Evolutionary conservation across 2,888 invertebrate species (phyloP), one percentile per base, ranked within the genome.

Genomic region (Lamellibrachia satsuma): DNA sequence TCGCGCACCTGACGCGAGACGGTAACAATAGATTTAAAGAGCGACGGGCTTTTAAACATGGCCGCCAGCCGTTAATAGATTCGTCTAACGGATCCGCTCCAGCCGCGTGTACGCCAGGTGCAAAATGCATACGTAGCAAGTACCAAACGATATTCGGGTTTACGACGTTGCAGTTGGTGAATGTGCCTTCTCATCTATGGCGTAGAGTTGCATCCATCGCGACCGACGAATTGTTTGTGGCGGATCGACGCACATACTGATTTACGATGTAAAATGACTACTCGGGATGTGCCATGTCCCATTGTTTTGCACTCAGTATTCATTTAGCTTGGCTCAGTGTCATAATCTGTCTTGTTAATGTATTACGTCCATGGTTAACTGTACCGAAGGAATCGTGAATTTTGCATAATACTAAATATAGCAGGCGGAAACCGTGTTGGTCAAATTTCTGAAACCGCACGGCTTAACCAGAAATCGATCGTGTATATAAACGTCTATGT

Each of bases 61-160:
- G 75, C 75, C 75, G 75, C 75, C 75, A 22, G 22, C 75, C 75
- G 75, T 75, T 75, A 75, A 75, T 75, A 75, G 75, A 75, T 75
- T 75, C 75, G 75, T 75, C 75, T 15, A 75, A 75, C 75, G 75
- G 75, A 75, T 75, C 75, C 22, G 75, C 15, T 75, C 75, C 75
- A 75, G 15, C n/a, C 75, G 6, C 6, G 75, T n/a, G 22, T 75
- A 75, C 75, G 75, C 75, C 60, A 75, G 75, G 75, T 75, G 75
- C 75, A 75, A 57, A 39, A 75, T 75, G 75, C 75, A 75, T 75
- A 39, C 75, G 15, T 22, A 75, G 22, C n/a, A 22, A 75, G 22
- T 75, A 22, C 22, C 22, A 15, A 22, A n/a, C 6, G 22, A 22
- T 15, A 11, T 11, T 75, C 75, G 4, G 3, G 75, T 75, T 57